Conservation (phyloP, 37 sponge, comb jelly and placozoan genomes). For the Crambe crambe region DNA sequence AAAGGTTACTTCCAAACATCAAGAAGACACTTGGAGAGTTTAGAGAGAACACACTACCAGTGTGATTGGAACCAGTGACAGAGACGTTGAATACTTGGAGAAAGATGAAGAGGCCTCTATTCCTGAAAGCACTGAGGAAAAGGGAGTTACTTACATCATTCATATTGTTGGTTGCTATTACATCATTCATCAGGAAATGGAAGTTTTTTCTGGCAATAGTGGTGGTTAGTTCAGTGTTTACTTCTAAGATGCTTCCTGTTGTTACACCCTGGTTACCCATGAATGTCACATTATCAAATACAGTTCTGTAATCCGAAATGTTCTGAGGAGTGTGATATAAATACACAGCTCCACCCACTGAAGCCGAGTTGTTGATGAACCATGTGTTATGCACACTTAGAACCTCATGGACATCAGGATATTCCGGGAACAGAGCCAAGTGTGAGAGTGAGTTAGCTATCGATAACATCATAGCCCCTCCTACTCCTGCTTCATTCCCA, state of each 20-base stretch:
- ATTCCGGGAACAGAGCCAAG: constrained; percentile 1
- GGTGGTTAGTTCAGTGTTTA: neutral
- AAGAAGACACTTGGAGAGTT: constrained; percentile 24
- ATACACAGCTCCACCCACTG: constrained; percentile 14
- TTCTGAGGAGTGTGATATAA: constrained; percentile 10
- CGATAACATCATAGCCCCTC: constrained; percentile 4
- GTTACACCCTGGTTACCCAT: neutral
- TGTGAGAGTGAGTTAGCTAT: neutral
- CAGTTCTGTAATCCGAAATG: neutral
- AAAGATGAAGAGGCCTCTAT: constrained; percentile 6
- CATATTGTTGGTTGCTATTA: constrained; percentile 16
- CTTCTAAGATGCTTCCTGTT: neutral
- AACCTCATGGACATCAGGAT: constrained; percentile 14
- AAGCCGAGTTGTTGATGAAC: constrained; percentile 26
- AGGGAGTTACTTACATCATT: neutral
- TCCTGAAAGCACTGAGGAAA: neutral
- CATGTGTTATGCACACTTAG: neutral
- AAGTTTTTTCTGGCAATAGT: neutral
- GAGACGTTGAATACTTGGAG: constrained; percentile 7
- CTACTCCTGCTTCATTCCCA: neutral
- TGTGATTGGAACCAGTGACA: constrained; percentile 10
- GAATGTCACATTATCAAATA: neutral
- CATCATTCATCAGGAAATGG: constrained; percentile 21
- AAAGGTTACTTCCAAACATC: constrained; percentile 1
- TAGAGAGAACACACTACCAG: constrained; percentile 10